Evolutionary conservation across 2,888 invertebrate species (phyloP), one percentile per base, ranked within the genome.

Genomic region (Lasioglossum calceatum): DNA sequence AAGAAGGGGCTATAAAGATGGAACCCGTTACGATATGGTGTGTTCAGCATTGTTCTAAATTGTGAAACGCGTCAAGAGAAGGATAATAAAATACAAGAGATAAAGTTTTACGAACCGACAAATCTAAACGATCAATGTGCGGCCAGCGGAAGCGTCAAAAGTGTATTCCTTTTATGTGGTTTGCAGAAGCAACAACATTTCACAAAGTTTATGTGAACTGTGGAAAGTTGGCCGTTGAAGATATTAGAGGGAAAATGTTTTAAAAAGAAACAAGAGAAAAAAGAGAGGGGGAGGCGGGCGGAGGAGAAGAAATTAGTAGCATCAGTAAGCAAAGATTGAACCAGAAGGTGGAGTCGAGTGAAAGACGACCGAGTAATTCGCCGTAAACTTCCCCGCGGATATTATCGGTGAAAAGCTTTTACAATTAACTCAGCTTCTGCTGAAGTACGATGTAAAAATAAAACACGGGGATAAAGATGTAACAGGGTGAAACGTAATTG

Each of bases 391-490:
- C 42, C 44, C 47, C 58, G 76, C 54, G 78, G 82, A 87, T 88
- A 90, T 87, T 81, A 88, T 81, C 83, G 82, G 77, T 27, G 77
- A 86, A 86, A 86, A 83, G 87, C 82, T 89, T 82, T 91, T 74
- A 80, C 87, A 88, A 90, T 91, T 90, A 91, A 91, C 88, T 83
- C 64, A 32, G 61, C 58, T 50, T 76, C 44, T 78, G 83, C 72
- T 64, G 72, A 64, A 70, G 67, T 50, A 79, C 36, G 71, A 74
- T 81, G 75, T 77, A 82, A 81, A 87, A 84, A 87, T 89, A 86
- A 79, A 87, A 19, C 77, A 42, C 44, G 61, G 39, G 84, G 44
- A 78, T n/a, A 81, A 84, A 76, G 81, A 77, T 78, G 85, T 87
- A 87, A 87, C 81, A 81, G 81, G 84, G 81, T 70, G 39, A 75